Evolutionary conservation across 1,140 invertebrate species (phyloP).

Genomic region (Drosophila murphyi): DNA sequence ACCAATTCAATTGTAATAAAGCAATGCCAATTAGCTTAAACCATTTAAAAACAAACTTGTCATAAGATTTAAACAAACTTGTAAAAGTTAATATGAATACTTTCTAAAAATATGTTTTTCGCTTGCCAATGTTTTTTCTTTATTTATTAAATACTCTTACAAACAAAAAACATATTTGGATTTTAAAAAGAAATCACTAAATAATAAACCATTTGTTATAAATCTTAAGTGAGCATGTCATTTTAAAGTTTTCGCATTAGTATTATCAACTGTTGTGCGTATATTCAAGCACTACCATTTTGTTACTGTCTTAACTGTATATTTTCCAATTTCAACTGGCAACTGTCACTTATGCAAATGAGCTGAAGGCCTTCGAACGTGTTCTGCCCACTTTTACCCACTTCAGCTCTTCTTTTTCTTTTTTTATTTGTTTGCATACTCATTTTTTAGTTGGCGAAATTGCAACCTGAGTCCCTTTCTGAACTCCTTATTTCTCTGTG

Average conservation of each 20-base stretch:
- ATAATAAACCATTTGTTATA: too few relatives aligned
- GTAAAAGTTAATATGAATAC: too few relatives aligned
- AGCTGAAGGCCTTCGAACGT: slow-evolving; percentile 36
- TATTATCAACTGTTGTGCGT: not conserved
- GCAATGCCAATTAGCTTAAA: too few relatives aligned
- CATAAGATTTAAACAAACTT: too few relatives aligned
- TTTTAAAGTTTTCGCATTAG: not conserved
- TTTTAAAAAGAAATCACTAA: not conserved
- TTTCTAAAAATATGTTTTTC: too few relatives aligned
- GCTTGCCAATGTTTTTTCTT: too few relatives aligned
- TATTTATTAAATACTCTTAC: too few relatives aligned
- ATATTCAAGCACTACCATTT: not conserved
- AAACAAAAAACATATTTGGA: not conserved
- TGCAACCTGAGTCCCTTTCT: slow-evolving; percentile 4
- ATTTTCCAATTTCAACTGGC: not conserved
- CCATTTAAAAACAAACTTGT: too few relatives aligned
- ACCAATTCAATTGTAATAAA: too few relatives aligned
- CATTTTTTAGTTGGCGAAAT: slow-evolving; percentile 17
- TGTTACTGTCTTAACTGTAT: not conserved
- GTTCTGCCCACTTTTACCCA: slow-evolving; percentile 7
- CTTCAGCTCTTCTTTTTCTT: slow-evolving; percentile 20
- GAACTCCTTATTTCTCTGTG: slow-evolving; percentile 21
- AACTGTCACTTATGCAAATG: slow-evolving; percentile 68
- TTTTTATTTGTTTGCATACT: slow-evolving; percentile 7
- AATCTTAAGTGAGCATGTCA: not conserved